Base-by-base conservation (phyloP, 1,140 invertebrate species). In the Bradynema listronoti region DNA sequence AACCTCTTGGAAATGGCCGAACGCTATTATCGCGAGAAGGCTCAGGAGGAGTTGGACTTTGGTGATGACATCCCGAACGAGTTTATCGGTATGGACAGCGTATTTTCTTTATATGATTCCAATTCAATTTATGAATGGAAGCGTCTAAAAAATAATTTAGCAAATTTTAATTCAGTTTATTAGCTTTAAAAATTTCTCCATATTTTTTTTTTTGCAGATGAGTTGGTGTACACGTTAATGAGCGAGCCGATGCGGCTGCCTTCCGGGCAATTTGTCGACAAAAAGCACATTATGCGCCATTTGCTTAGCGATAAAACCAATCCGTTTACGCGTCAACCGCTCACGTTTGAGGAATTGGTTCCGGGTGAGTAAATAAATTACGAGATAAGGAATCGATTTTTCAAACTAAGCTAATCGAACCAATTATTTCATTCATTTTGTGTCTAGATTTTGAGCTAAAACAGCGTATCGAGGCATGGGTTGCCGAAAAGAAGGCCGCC, bases 141-240 rank as follows among this genome's bases (percentile, higher is more conserved):
- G 14, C 14, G 14, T 19, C 36, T 14, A 39, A 39, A 14, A 14
- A 39, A 39, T n/a, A n/a, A n/a, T n/a, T n/a, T n/a, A n/a, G n/a
- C n/a, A n/a, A n/a, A n/a, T n/a, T n/a, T n/a, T n/a, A n/a, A n/a
- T n/a, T n/a, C n/a, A n/a, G n/a, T n/a, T n/a, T n/a, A n/a, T n/a
- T n/a, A n/a, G n/a, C n/a, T n/a, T n/a, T n/a, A n/a, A n/a, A n/a
- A n/a, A n/a, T n/a, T n/a, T n/a, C n/a, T n/a, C n/a, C n/a, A n/a
- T n/a, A n/a, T n/a, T n/a, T n/a, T n/a, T n/a, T n/a, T n/a, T n/a
- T n/a, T n/a, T n/a, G n/a, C n/a, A 63, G 61, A 63, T 56, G 91
- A 92, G 0, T 80, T 98, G 1, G 95, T 97, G 91, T 90, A 92
- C 74, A 96, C 91, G 0, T 79, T 98, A 19, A 96, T 97, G 92